Conservation (phyloP, 2,797 vertebrate species). For the Cynodonichthys magdalenae region DNA sequence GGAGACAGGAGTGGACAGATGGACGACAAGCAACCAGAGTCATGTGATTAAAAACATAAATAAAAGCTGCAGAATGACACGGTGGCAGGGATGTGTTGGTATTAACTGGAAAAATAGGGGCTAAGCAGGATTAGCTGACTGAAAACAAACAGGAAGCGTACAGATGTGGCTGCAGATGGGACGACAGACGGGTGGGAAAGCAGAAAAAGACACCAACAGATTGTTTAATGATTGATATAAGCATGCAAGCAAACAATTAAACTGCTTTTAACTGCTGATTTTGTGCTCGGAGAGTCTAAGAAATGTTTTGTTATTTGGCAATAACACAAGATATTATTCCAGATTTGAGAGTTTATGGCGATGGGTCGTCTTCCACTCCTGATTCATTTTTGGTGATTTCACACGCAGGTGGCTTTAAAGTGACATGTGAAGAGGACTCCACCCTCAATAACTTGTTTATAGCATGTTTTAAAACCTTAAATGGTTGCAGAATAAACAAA, state of each 20-base stretch:
- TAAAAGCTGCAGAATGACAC: constrained; percentile 3
- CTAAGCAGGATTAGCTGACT: constrained; percentile 65
- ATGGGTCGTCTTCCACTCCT: too few relatives aligned
- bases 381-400: too few relatives aligned
- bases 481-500: too few relatives aligned
- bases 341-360: too few relatives aligned
- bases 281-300: background rate
- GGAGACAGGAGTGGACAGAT: constrained; percentile 31
- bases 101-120: constrained; percentile 55
- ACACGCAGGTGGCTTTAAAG: too few relatives aligned
- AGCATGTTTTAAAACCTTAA: too few relatives aligned
- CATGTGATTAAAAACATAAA: constrained; percentile 19
- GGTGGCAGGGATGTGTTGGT: constrained; percentile 44
- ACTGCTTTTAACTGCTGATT: constrained; percentile 2
- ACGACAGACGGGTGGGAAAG: constrained; percentile 31
- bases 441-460: too few relatives aligned
- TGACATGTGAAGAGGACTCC: too few relatives aligned
- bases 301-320: too few relatives aligned
- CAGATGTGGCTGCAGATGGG: constrained; percentile 59
- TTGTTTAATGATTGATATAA: constrained; percentile 21
- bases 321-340: too few relatives aligned
- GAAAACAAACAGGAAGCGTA: constrained; percentile 46
- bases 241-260: constrained; percentile 3
- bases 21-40: constrained; percentile 13
- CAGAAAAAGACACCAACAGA: constrained; percentile 28